Conservation (phyloP, 2,888 invertebrate species). For the Volucella zonaria region DNA sequence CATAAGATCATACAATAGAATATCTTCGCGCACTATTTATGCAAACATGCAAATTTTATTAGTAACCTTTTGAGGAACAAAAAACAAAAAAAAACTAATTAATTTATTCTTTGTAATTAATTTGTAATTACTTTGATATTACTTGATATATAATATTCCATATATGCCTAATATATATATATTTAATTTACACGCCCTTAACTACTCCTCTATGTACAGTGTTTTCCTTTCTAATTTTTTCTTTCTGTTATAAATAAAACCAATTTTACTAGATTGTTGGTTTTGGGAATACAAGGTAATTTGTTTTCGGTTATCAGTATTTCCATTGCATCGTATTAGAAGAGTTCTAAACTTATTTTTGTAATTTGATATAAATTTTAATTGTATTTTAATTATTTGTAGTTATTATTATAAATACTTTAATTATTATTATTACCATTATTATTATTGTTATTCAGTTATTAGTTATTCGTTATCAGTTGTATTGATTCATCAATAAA, state of each 20-base stretch:
- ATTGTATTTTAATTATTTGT: conserved; percentile 50
- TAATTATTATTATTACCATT: conserved; percentile 18
- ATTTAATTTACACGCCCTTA: conserved; percentile 43
- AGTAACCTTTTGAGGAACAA: conserved; percentile 14
- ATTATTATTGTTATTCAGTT: conserved; percentile 14
- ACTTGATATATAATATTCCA: conserved; percentile 61
- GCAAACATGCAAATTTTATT: conserved; percentile 6
- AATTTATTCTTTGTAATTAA: conserved; percentile 69
- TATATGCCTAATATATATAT: conserved; percentile 34
- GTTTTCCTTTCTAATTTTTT: conserved; percentile 10
- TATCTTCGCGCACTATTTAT: conserved; percentile 35
- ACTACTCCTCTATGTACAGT: conserved; percentile 6
- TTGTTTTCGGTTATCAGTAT: conserved; percentile 46
- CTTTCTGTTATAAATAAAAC: not conserved
- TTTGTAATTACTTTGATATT: conserved; percentile 71
- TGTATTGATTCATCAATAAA: conserved; percentile 69
- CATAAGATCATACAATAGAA: conserved; percentile 30
- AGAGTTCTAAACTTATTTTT: conserved; percentile 40
- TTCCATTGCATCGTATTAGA: conserved; percentile 56
- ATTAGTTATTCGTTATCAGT: conserved; percentile 47
- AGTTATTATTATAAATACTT: conserved; percentile 52
- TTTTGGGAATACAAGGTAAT: conserved; percentile 6
- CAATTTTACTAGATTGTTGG: no score
- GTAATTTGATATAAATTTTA: conserved; percentile 49
- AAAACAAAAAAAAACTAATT: conserved; percentile 46